Base-by-base conservation (phyloP, 2,888 invertebrate species). In the Noctua pronuba region DNA sequence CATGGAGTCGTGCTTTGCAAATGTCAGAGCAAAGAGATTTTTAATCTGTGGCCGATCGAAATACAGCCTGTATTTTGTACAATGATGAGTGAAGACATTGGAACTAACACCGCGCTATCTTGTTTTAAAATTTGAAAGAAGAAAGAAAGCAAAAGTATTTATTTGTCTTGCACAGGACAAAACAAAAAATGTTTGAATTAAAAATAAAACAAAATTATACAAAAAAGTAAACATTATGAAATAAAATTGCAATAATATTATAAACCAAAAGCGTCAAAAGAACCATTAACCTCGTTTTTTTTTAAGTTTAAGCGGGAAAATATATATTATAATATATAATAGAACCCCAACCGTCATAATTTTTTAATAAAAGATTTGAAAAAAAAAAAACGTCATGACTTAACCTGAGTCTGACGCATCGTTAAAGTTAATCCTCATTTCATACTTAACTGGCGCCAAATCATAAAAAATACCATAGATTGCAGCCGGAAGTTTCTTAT, bases 401-500 rank as follows among this genome's bases (percentile, higher is more conserved):
- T 24, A 28, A 24, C 28, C 6, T 1, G 13, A 73, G 1, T 55
- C n/a, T 31, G 21, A 41, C 44, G 44, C 44, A 65, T 64, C 8
- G 13, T 24, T 52, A 41, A 28, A 11, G 16, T 31, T 18, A 69
- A 52, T 62, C 18, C 35, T 11, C 13, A 60, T 7, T 31, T 21
- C 13, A 31, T 2, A 35, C 0, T 18, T 24, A 7, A 46, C 18
- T 49, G 78, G 79, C 78, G 80, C 73, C 35, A 68, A 67, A 46
- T 46, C 7, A 62, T 67, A 44, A 80, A 73, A 75, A 71, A 60
- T 18, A 62, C 28, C 3, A 10, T 35, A 73, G 28, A 67, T 60
- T 28, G 24, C 4, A 67, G 10, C 35, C 67, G 73, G 79, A 79
- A 79, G 18, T 41, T 21, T 74, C 24, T 67, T 62, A 62, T 62